Percentiles rank a stretch among this genome's conserved stretches.
Conservation (phyloP, 2,888 invertebrate species). For the Platycheirus rosarum region DNA sequence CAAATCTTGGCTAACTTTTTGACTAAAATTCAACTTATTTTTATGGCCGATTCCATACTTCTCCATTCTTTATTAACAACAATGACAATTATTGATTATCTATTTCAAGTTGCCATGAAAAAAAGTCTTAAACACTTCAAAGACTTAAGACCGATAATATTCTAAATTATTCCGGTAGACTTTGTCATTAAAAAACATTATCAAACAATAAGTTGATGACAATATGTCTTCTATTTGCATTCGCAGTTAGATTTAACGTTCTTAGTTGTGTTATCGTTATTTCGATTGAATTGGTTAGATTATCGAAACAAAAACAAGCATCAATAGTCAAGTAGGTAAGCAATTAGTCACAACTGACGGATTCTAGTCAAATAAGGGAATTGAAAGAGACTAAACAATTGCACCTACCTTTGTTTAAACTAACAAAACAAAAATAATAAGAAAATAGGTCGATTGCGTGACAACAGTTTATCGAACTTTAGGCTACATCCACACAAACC, state of each 20-base stretch:
- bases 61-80: too few species aligned
- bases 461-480: constrained; percentile 27
- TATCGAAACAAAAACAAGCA: neutral
- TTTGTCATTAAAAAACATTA: neutral
- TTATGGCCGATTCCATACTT: too few species aligned
- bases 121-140: too few species aligned
- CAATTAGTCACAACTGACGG: constrained; percentile 24
- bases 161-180: neutral
- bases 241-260: constrained; percentile 1
- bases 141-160: neutral
- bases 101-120: too few species aligned
- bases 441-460: constrained; percentile 18
- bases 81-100: too few species aligned
- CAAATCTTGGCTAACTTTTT: too few species aligned
- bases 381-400: neutral
- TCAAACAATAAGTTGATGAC: neutral
- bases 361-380: constrained; percentile 7
- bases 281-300: constrained; percentile 2
- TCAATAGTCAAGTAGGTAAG: constrained; percentile 4
- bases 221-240: neutral
- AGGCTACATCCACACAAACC: neutral
- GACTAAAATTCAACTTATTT: too few species aligned
- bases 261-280: constrained; percentile 14
- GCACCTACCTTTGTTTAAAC: constrained; percentile 19
- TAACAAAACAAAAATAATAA: neutral